Base-by-base conservation (phyloP, 2,797 vertebrate genomes). In the Myotis planiceps region DNA sequence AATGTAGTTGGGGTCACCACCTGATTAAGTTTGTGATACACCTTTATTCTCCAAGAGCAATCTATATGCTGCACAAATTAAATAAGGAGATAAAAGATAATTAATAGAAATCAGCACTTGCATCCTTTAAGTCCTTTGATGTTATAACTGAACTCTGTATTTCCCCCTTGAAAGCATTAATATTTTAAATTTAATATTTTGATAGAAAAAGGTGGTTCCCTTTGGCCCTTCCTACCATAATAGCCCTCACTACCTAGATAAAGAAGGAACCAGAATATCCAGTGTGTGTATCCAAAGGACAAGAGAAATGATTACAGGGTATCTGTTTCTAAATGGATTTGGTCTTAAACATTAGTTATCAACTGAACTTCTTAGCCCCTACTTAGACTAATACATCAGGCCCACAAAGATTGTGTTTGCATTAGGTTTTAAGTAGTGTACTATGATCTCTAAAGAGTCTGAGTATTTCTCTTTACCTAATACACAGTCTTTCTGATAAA, bases 151-250 rank as follows among this genome's bases (percentile, higher is more conserved):
- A 84, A 74, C 37, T 84, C 53, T 63, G 23, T 15, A 34, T 96
- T 90, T 84, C 37, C 51, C 5, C 55, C 37, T 9, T 76, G 60
- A 93, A 89, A 81, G 15, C 51, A 45, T 51, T 96, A 87, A 53
- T 74, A 84, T 69, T 88, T 92, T 92, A 66, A 34, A 32, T 81
- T 47, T 88, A 47, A 49, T 47, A 53, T 76, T 92, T 97, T 88
- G 63, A 58, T 78, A 65, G 53, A 63, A 90, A 97, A 65, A 65
- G 72, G 74, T 76, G 25, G 12, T 74, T 85, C 1, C 47, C 45
- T 32, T 82, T 81, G 49, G 21, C 32, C 25, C 3, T 87, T 90
- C 47, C 45, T 87, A 69, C 14, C 16, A 27, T 69, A 92, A 79
- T 58, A 55, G 15, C 4, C 18, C 32, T 78, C n/a, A 10, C 1